Evolutionary conservation across 2,888 invertebrate species (phyloP).

Genomic region (Drosophila quinaria): DNA sequence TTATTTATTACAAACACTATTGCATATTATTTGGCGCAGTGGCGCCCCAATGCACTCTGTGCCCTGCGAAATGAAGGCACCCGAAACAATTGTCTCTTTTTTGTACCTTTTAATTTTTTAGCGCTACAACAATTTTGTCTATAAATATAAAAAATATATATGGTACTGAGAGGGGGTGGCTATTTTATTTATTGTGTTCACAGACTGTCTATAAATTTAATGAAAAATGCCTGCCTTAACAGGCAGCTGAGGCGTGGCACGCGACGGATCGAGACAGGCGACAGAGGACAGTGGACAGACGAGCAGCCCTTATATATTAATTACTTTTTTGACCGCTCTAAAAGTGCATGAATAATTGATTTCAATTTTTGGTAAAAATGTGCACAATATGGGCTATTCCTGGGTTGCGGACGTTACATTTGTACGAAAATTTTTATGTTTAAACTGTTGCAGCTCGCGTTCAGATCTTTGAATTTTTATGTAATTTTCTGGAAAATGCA

Average conservation of each 20-base stretch:
- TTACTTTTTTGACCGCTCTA: slow-evolving; percentile 71
- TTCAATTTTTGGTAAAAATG: slow-evolving; percentile 49
- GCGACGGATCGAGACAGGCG: slow-evolving; percentile 21
- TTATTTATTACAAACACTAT: slow-evolving; percentile 71
- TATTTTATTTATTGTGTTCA: slow-evolving; percentile 56
- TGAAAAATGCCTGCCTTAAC: slow-evolving; percentile 59
- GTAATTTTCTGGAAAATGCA: too few relatives aligned
- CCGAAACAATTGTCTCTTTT: slow-evolving; percentile 48
- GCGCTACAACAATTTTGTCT: slow-evolving; percentile 24
- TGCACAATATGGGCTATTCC: too few relatives aligned
- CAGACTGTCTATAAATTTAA: slow-evolving; percentile 63
- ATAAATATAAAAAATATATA: slow-evolving; percentile 14
- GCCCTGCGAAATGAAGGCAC: background rate
- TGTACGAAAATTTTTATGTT: too few relatives aligned
- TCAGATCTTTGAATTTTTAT: too few relatives aligned
- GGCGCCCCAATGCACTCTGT: slow-evolving; percentile 26
- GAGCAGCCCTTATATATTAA: slow-evolving; percentile 60
- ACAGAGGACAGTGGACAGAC: slow-evolving; percentile 23
- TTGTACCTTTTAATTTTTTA: slow-evolving; percentile 51
- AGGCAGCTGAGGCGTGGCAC: slow-evolving; percentile 21
- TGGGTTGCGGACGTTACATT: too few relatives aligned
- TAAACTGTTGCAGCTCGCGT: too few relatives aligned
- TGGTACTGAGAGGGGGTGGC: background rate
- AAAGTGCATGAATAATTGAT: slow-evolving; percentile 69
- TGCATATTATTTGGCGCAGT: slow-evolving; percentile 72